Evolutionary conservation across 2,888 invertebrate genomes (phyloP).

Genomic region (Orthonevra nobilis): DNA sequence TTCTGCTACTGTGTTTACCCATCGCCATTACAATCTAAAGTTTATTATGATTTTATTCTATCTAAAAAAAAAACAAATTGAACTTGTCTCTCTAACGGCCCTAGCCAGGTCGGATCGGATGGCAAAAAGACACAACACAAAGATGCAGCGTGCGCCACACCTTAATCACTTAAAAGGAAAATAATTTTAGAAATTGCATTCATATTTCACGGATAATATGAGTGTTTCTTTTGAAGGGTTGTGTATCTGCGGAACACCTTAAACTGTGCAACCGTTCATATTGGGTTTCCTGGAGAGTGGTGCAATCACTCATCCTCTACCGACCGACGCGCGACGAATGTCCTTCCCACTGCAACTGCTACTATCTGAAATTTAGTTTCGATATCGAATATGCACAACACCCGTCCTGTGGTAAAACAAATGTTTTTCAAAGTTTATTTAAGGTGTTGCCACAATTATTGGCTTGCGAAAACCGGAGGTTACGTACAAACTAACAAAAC

Average conservation of each 20-base stretch:
- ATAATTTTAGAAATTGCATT: constrained; percentile 80
- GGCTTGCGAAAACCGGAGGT: not conserved
- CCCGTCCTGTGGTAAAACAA: not conserved
- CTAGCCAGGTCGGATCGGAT: not conserved
- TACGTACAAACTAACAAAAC: constrained; percentile 7
- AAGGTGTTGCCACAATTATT: constrained; percentile 38
- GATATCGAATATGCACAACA: constrained; percentile 13
- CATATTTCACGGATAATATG: constrained; percentile 75
- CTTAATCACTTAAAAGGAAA: constrained; percentile 81
- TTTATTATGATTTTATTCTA: constrained; percentile 54
- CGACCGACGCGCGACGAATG: not conserved
- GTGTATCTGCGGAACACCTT: constrained; percentile 26
- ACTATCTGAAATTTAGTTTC: constrained; percentile 28
- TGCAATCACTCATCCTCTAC: constrained; percentile 42
- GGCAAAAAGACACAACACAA: constrained; percentile 8
- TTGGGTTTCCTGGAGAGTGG: constrained; percentile 48
- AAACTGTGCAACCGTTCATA: constrained; percentile 40
- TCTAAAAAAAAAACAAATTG: constrained; percentile 29
- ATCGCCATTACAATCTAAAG: constrained; percentile 36
- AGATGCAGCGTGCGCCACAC: constrained; percentile 75
- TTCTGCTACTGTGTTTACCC: not conserved
- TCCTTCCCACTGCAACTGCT: not conserved
- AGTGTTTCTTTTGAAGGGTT: constrained; percentile 19
- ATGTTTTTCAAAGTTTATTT: constrained; percentile 25
- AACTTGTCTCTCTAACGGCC: constrained; percentile 24